Evolutionary conservation across 2,113 vertebrate genomes (phyloP), one percentile per base, ranked within the genome.

Genomic region (Maccullochella peelii): DNA sequence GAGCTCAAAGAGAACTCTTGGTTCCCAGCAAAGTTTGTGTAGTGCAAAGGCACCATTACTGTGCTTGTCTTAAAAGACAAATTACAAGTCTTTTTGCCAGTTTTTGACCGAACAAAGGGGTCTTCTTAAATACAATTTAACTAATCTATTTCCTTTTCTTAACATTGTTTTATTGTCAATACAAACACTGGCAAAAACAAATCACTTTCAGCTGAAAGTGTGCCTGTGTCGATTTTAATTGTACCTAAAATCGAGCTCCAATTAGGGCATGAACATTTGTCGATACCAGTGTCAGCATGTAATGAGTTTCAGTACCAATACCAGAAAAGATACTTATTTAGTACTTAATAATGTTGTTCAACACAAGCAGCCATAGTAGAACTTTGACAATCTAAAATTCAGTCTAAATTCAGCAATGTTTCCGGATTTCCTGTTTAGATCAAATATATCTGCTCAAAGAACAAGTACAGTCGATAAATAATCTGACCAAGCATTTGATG

Each of bases 111-210:
- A 70, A 47, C 21, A 36, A 27, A 27, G 5, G 36, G 16, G 5
- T 74, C 42, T 42, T 12, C n/a, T 61, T 23, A 61, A 61, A 69
- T 16, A 74, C 16, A 30, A 33, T 12, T 47, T 5, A 50, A 50
- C 42, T 30, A 16, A 74, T 42, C 18, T 18, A 16, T 30, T 42
- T 40, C 36, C 62, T 40, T 54, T 33, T 38, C 30, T 52, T 16
- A 59, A 57, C 15, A 40, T 21, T 57, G 16, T 65, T 47, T 44
- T 61, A 25, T 44, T 74, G 11, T 42, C 6, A 30, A 8, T 25
- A n/a, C 57, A 27, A 76, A 76, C 30, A 69, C 44, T 62, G 27
- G 70, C 83, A 47, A 44, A 49, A 8, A 44, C 7, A 70, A 73
- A 42, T 11, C 3, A 62, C 42, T 5, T 73, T 49, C 20, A 18